Conservation (phyloP, 2,888 invertebrate species). For the Hypomecis punctinalis region DNA sequence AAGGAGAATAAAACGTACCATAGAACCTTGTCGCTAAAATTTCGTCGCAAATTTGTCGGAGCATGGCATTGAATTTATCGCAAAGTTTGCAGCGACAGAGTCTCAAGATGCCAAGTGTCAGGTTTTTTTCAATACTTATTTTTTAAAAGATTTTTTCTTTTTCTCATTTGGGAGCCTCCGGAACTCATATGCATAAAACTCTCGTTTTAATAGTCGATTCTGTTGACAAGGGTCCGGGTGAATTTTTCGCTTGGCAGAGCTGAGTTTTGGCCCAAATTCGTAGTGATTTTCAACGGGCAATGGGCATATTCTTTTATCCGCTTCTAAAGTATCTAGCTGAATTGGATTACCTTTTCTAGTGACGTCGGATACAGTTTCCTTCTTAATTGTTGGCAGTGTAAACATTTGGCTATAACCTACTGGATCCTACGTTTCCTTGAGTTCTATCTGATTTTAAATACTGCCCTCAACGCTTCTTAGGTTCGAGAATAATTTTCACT, state of each 20-base stretch:
- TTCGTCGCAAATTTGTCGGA: not conserved
- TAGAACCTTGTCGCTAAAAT: slow-evolving; percentile 3
- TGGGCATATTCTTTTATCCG: not conserved
- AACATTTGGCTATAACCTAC: too few species aligned
- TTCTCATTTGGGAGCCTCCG: slow-evolving; percentile 49
- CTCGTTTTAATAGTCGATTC: slow-evolving; percentile 71
- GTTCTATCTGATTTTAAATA: too few species aligned
- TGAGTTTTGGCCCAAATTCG: slow-evolving; percentile 46
- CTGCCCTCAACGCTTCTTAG: too few species aligned
- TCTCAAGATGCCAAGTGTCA: slow-evolving; percentile 5
- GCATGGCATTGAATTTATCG: too few species aligned
- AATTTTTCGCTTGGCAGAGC: slow-evolving; percentile 69
- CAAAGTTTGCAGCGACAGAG: slow-evolving; percentile 8
- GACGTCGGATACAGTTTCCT: too few species aligned
- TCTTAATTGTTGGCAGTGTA: too few species aligned
- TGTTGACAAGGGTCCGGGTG: slow-evolving; percentile 66
- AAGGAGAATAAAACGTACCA: not conserved
- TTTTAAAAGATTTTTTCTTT: slow-evolving; percentile 31
- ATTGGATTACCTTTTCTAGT: slow-evolving; percentile 11
- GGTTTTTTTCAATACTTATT: not conserved
- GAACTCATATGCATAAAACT: slow-evolving; percentile 71
- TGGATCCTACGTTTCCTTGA: too few species aligned
- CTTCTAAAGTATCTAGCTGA: not conserved
- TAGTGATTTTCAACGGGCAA: slow-evolving; percentile 18
- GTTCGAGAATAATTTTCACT: too few species aligned